Conservation (phyloP, 1,140 invertebrate species). For the Leguminivora glycinivorella region DNA sequence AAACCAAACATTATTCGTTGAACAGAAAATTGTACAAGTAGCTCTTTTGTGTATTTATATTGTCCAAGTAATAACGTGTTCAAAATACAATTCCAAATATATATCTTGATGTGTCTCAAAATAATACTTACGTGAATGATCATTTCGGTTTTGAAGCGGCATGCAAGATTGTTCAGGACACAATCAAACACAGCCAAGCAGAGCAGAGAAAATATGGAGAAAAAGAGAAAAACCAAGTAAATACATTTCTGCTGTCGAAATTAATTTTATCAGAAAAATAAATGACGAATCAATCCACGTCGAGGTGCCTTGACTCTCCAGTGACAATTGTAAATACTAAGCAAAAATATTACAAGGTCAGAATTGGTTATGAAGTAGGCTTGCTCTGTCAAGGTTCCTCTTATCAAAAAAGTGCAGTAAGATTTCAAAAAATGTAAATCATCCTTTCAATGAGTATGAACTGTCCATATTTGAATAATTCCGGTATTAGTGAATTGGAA, state of each 20-base stretch:
- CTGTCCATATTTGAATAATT: conserved; percentile 11
- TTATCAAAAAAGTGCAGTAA: conserved; percentile 73
- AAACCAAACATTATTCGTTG: conserved; percentile 3
- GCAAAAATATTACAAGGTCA: conserved; percentile 20
- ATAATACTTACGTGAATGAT: conserved; percentile 88
- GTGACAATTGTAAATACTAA: conserved; percentile 33
- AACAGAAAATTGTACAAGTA: conserved; percentile 24
- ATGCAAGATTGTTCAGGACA: conserved; percentile 86
- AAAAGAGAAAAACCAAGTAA: conserved; percentile 84
- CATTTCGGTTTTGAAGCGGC: conserved; percentile 88
- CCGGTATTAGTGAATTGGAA: neutral
- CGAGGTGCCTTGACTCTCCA: conserved; percentile 66
- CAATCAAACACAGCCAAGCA: conserved; percentile 88
- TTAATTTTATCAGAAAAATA: conserved; percentile 74
- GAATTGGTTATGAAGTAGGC: conserved; percentile 10
- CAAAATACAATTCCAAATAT: conserved; percentile 43
- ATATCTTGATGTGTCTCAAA: conserved; percentile 77
- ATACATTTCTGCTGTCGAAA: conserved; percentile 79
- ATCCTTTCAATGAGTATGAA: conserved; percentile 55
- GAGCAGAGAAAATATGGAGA: conserved; percentile 86
- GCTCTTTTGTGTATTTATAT: conserved; percentile 36
- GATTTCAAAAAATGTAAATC: conserved; percentile 64
- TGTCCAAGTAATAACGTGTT: conserved; percentile 32
- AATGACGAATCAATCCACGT: conserved; percentile 71
- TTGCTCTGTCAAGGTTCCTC: conserved; percentile 67